Evolutionary conservation across 2,797 vertebrate species (phyloP), one percentile per base, ranked within the genome.

Genomic region (Triplophysa yarkandensis): DNA sequence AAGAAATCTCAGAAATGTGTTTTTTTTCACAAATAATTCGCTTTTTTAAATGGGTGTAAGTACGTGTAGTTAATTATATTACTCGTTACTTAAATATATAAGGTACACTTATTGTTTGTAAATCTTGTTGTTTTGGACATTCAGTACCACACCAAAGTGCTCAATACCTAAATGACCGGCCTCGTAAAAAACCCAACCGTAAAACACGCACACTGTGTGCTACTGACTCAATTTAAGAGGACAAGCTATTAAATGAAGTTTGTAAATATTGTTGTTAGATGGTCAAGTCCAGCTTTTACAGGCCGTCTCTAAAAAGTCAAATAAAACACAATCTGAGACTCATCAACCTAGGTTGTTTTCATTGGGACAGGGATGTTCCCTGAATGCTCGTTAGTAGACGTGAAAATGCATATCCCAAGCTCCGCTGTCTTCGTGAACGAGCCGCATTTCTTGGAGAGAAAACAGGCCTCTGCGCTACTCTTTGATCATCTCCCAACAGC

Each of bases 401-500:
- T 68, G 30, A 48, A 76, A 54, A 36, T 69, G 57, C 58, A 52
- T 62, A 68, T 62, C 58, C 65, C 28, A 46, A 63, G 32, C 57
- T 63, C 50, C 21, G 68, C 55, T 50, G 54, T 75, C 41, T 67
- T 57, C 13, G 2, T 28, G 64, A 73, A 57, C 54, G 44, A 75
- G 44, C 50, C 16, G 52, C 39, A 44, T 55, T n/a, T n/a, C 66
- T 70, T 46, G 16, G 61, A 76, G 23, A 30, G 48, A 68, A 71
- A 76, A 68, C 68, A 78, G 62, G 30, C 71, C 67, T 67, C 17
- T n/a, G 64, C 28, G 9, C 36, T 46, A 14, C 36, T 66, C 72
- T 81, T 76, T 78, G 72, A 81, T 75, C 71, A 13, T n/a, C 25
- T 61, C 30, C 43, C 74, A 72, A 46, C 63, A 63, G 54, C 58